phyloP scores from a whole-genome alignment of 2,113 vertebrate genomes.

The Pardalotus punctatus region DNA sequence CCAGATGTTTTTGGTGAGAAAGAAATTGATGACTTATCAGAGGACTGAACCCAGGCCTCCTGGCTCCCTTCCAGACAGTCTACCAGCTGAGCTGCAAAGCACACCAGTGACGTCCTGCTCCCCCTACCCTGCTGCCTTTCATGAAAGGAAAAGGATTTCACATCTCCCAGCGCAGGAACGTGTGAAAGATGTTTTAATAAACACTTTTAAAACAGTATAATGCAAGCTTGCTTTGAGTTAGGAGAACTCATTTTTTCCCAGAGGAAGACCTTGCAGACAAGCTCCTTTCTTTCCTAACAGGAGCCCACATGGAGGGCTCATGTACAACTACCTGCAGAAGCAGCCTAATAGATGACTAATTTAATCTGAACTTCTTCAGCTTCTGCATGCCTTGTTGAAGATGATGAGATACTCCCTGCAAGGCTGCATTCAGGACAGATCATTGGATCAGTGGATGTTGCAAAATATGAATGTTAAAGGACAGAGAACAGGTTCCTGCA shows the following conservation, averaged over 20 bases:
- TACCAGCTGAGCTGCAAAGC: constrained; percentile 64
- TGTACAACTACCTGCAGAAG: fast-evolving
- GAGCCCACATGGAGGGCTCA: fast-evolving
- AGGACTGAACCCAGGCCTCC: constrained; percentile 71
- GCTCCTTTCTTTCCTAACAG: background rate
- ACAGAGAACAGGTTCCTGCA: background rate
- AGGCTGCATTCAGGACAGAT: background rate
- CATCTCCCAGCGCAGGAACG: background rate
- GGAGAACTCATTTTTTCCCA: background rate
- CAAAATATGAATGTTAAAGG: background rate
- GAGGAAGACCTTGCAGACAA: background rate
- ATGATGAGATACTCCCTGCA: background rate
- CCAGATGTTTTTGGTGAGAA: constrained; percentile 82
- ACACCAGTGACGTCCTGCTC: constrained; percentile 1
- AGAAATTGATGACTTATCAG: constrained; percentile 82
- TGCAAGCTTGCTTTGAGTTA: background rate
- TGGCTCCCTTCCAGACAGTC: constrained; percentile 64
- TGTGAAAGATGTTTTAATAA: constrained; percentile 14
- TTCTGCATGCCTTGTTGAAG: background rate
- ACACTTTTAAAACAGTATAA: background rate
- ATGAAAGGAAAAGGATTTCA: constrained; percentile 41
- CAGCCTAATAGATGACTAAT: background rate
- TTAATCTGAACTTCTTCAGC: background rate
- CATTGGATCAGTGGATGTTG: background rate
- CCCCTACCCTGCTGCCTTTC: background rate